Evolutionary conservation across 2,888 invertebrate genomes (phyloP), one percentile per base, ranked within the genome.

Genomic region (Polia nebulosa): DNA sequence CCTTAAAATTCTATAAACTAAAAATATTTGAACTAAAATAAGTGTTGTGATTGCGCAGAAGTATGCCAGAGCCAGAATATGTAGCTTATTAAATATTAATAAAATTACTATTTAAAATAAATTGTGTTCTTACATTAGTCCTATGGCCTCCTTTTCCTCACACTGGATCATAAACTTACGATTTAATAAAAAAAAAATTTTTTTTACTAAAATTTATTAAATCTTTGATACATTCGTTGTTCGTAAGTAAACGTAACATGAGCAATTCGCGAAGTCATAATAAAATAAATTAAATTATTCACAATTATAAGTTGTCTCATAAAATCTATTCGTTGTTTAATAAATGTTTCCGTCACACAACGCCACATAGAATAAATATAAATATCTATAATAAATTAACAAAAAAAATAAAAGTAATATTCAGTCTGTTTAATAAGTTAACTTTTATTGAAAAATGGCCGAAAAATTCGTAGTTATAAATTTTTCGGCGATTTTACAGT

Each of bases 401-500:
- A 91, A 90, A 89, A 89, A 34, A 88, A 57, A 74, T 72, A 72
- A 71, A 74, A 81, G 25, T 71, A 88, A 90, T 89, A 91, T 88
- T 93, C 93, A 94, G 93, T 93, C 93, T 91, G 90, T 89, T 84
- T 77, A 84, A 75, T 78, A 83, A 81, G 78, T 83, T 78, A 77
- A 84, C 70, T 67, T 76, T 66, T 78, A 82, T 87, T 87, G 88
- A 87, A 93, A 93, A 93, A 93, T 93, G 86, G 93, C 91, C 93
- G 91, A 88, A 25, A 90, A 92, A 93, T 90, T 72, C 62, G 6
- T 51, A 13, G 29, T 63, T 49, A 45, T 49, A 25, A 83, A 90
- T 91, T 91, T 88, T 76, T 85, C 91, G 93, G 91, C 93, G 72
- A 93, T 92, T 93, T 93, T 93, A 88, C 92, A 90, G 88, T 87